phyloP scores from a whole-genome alignment of 1,140 invertebrate genomes.

The Brachionus plicatilis region DNA sequence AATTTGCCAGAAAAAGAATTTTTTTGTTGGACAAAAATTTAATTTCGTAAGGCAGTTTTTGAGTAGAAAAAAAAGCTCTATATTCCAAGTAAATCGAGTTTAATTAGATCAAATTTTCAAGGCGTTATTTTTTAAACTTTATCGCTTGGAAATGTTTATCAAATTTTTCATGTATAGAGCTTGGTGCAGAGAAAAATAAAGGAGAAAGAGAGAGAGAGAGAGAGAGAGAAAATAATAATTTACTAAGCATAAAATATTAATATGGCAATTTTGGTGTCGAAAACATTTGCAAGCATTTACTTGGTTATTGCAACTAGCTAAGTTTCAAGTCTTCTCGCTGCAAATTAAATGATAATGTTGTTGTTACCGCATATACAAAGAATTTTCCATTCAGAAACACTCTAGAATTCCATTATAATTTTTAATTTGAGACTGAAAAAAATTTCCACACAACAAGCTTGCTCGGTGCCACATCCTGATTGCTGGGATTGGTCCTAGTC shows the following conservation, averaged over 20 bases:
- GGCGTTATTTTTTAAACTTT: not conserved
- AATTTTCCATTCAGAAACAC: not conserved
- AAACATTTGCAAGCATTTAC: conserved; percentile 3
- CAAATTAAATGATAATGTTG: not conserved
- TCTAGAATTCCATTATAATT: not conserved
- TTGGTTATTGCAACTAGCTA: not conserved
- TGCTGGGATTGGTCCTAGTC: not conserved
- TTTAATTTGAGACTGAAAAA: not conserved
- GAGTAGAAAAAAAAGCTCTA: not conserved
- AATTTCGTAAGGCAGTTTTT: not conserved
- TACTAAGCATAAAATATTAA: conserved; percentile 20
- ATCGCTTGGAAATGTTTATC: not conserved
- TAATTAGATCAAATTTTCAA: not conserved
- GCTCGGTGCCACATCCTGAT: not conserved
- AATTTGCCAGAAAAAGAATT: not conserved
- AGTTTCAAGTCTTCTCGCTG: conserved; percentile 16
- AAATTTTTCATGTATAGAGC: not conserved
- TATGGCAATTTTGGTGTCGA: not conserved
- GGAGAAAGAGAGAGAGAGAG: not conserved
- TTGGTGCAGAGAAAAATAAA: not conserved
- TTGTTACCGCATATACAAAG: not conserved
- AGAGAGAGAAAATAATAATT: conserved; percentile 19
- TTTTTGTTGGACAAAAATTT: not conserved
- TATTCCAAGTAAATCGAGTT: not conserved
- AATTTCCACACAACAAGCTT: not conserved